Conservation (phyloP, 2,797 vertebrate genomes). For the Sebastes dallii region DNA sequence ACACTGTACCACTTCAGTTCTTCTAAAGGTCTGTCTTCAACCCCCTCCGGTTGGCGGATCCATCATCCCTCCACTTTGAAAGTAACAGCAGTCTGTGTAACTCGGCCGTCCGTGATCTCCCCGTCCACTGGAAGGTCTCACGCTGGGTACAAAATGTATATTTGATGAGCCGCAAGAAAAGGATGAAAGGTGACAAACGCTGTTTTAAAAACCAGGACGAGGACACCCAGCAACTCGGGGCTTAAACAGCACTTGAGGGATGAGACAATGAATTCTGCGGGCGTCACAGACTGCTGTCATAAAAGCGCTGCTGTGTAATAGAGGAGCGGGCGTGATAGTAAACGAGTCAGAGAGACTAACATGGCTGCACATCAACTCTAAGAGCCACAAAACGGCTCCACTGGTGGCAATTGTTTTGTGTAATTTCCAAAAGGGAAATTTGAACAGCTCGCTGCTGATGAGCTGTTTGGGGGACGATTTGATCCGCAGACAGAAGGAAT, state of each 20-base stretch:
- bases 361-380: slow-evolving; percentile 20
- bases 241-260: slow-evolving; percentile 45
- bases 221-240: slow-evolving; percentile 2
- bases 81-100: slow-evolving; percentile 7
- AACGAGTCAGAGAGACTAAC: slow-evolving; percentile 23
- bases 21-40: slow-evolving; percentile 12
- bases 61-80: slow-evolving; percentile 33
- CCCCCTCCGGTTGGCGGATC: not conserved
- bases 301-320: slow-evolving; percentile 27
- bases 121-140: slow-evolving; percentile 23
- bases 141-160: slow-evolving; percentile 39
- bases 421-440: slow-evolving; percentile 45
- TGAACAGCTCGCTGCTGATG: slow-evolving; percentile 36
- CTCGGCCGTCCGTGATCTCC: not conserved
- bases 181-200: slow-evolving; percentile 45
- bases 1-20: slow-evolving; percentile 2
- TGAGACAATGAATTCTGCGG: slow-evolving; percentile 34
- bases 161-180: slow-evolving; percentile 49
- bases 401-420: slow-evolving; percentile 41
- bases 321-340: slow-evolving; percentile 19
- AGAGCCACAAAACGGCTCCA: slow-evolving; percentile 30
- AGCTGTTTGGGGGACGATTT: slow-evolving; percentile 46
- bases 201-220: slow-evolving; percentile 15
- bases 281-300: slow-evolving; percentile 12
- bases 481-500: slow-evolving; percentile 39